Evolutionary conservation across 2,113 vertebrate species (phyloP), one percentile per base, ranked within the genome.

Genomic region (Monopterus albus): DNA sequence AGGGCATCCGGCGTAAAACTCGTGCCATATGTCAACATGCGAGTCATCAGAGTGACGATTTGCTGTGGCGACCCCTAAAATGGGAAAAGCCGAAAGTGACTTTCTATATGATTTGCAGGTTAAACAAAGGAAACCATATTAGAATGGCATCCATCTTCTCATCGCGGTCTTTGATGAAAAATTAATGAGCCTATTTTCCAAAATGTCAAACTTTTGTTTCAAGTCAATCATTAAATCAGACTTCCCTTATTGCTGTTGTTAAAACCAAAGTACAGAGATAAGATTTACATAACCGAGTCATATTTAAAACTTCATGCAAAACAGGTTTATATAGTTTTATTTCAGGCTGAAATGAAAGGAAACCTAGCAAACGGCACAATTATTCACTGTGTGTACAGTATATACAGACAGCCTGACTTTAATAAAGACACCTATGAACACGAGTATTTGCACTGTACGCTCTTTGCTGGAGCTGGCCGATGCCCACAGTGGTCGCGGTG

Each of bases 391-490:
- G 42, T 1, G 14, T 29, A 50, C 9, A 35, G 10, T 11, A 39
- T 38, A 18, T 8, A 31, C 7, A 45, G n/a, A 5, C 17, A 13
- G 26, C 14, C 13, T 36, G 20, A 17, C 39, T 4, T 43, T n/a
- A n/a, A n/a, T n/a, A n/a, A n/a, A n/a, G n/a, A n/a, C n/a, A n/a
- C n/a, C n/a, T n/a, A n/a, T n/a, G n/a, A n/a, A n/a, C n/a, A n/a
- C n/a, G n/a, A 20, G 12, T 60, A 5, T n/a, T 52, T 50, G 31
- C 10, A 14, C 21, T 4, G 20, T 38, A 36, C 29, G 6, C 50
- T 12, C 51, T 49, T 56, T 31, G n/a, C 38, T 65, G 39, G 13
- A 53, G 26, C 53, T 50, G 40, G 47, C 46, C 42, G 28, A 43
- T 52, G 42, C 31, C 7, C 17, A 52, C 65, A 31, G 61, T 5